A percentile compares a stretch with the other conserved stretches of the same genome.
phyloP scores from a whole-genome alignment of 2,797 vertebrate species.

The Ceryle rudis region DNA sequence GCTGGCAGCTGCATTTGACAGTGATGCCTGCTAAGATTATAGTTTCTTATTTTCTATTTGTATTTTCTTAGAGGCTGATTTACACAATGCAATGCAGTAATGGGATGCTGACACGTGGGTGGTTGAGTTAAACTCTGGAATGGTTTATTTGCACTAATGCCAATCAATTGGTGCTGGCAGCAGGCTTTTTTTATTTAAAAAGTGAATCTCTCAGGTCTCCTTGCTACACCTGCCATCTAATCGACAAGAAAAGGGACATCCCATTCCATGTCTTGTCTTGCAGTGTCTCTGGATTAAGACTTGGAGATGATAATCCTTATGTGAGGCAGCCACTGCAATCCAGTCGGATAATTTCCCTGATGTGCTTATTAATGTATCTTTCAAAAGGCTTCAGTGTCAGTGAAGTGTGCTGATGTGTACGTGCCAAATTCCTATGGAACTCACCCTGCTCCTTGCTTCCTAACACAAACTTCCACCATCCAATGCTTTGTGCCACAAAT shows the following conservation, averaged over 20 bases:
- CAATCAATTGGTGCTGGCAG: neutral
- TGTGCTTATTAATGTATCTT: neutral
- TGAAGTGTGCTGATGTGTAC: neutral
- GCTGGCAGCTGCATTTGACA: neutral
- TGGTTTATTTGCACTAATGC: neutral
- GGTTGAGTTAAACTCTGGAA: neutral
- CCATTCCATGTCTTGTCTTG: neutral
- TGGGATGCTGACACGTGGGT: neutral
- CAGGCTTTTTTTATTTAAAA: neutral
- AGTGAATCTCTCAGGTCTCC: neutral
- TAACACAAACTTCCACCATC: neutral
- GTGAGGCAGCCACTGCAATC: neutral
- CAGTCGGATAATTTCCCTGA: neutral
- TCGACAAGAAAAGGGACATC: neutral
- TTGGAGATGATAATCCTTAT: neutral
- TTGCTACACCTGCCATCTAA: neutral
- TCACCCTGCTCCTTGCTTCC: neutral
- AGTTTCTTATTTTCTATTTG: neutral
- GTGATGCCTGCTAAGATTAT: neutral
- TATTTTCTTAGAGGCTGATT: slow-evolving; percentile 1
- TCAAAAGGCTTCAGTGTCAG: neutral
- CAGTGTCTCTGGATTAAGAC: neutral
- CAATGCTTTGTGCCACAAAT: neutral
- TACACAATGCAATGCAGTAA: neutral
- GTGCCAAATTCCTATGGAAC: neutral